Percentiles rank a stretch among this genome's conserved stretches.
Evolutionary conservation across 2,113 vertebrate genomes (phyloP).

Genomic region (Castor canadensis): DNA sequence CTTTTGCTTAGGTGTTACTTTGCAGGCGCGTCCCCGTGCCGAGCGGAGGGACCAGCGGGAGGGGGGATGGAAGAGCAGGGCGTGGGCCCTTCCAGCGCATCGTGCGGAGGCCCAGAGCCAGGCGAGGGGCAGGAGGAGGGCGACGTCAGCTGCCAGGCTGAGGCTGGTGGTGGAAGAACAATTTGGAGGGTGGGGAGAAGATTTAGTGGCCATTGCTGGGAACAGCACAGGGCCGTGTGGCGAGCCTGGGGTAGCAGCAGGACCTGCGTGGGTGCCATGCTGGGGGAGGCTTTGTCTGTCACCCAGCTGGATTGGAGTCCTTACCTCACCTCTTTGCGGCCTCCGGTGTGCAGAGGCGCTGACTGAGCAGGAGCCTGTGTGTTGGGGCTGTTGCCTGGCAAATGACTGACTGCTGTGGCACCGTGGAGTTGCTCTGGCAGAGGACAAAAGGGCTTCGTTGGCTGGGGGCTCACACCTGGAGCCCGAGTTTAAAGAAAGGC

Average conservation of each 20-base stretch:
- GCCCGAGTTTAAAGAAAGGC: neutral
- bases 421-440: neutral
- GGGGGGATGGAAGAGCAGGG: neutral
- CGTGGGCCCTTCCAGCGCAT: neutral
- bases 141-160: neutral
- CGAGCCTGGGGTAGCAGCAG: neutral
- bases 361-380: neutral
- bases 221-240: neutral
- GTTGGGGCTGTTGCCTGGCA: neutral
- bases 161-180: neutral
- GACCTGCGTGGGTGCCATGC: too few relatives aligned
- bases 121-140: neutral
- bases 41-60: neutral
- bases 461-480: neutral
- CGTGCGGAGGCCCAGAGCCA: neutral
- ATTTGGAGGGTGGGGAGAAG: neutral
- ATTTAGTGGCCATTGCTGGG: rapidly evolving
- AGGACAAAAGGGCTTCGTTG: neutral
- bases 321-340: neutral
- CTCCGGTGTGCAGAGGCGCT: neutral
- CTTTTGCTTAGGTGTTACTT: neutral
- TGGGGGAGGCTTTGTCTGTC: neutral
- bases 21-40: neutral
- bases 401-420: neutral
- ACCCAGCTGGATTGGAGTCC: neutral